Evolutionary conservation across 2,113 vertebrate species (phyloP), one percentile per base, ranked within the genome.

Genomic region (Anarhynchus alexandrinus): DNA sequence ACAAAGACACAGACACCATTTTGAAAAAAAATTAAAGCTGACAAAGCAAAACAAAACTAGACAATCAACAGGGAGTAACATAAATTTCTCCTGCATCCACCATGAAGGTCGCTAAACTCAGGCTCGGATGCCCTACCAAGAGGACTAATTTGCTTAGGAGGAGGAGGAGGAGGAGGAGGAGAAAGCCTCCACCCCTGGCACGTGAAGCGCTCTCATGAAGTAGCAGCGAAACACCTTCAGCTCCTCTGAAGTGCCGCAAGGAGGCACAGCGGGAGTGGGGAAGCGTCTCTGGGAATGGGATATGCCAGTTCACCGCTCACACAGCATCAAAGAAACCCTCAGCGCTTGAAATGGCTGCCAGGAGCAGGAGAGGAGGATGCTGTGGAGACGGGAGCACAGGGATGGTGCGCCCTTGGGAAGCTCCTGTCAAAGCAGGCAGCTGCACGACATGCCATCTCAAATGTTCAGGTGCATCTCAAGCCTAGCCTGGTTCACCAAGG

Each of bases 1-100:
- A 92, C 59, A 62, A 92, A 86, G 90, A 95, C 92, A 95, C 8
- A 23, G 54, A 88, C 76, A 96, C 4, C 38, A 64, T 74, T 66
- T 66, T 0, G 2, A 92, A 79, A 89, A 91, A 91, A 91, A 91
- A 90, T 5, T 29, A 38, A 90, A 83, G 22, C 26, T 22, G 88
- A 92, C 29, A 77, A 88, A 86, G 71, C 74, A 66, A 86, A 95
- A 83, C 34, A 78, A 82, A 93, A 71, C 29, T 66, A 77, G 64
- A 93, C 79, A 80, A 73, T 62, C 58, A 86, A 83, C 71, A 78
- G 8, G 6, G 9, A 94, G 10, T 58, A 96, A 92, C 72, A 72
- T 20, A 38, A 90, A 88, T 23, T 27, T 43, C n/a, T 52, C 71
- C 67, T 55, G 58, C 38, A 62, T 55, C 36, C 89, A 42, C 22